Evolutionary conservation across 1,140 invertebrate species (phyloP), one percentile per base, ranked within the genome.

Genomic region (Papilio xuthus): DNA sequence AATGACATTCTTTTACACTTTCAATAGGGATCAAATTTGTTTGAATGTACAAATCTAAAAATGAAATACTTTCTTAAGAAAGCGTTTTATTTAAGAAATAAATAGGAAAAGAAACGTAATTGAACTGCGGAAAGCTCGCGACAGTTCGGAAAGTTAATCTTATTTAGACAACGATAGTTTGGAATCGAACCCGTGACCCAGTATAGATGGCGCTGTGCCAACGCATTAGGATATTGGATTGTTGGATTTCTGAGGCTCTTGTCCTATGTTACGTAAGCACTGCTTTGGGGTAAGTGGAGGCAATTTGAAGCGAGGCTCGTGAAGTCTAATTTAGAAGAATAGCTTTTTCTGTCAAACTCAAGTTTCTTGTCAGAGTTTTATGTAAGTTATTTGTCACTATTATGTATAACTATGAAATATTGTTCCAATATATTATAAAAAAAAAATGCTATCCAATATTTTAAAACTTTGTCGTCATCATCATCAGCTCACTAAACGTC

Each of bases 171-270:
- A 32, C 13, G 67, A 32, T 41, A 23, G 32, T n/a, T 32, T 3
- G 42, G 42, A 23, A 73, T 44, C 71, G 42, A 73, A 41, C 41
- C 70, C 12, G 42, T 42, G 71, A 73, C 71, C 71, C 42, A 28
- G 41, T 47, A 42, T 26, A 42, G 71, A 42, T 73, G 71, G 71
- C 71, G 71, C 71, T n/a, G 71, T 42, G 71, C 71, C 71, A 73
- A 23, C 71, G 23, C 71, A 47, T 47, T 73, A 47, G 3, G 71
- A 73, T 73, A 73, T 73, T 73, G 71, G 20, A 73, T 73, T 73
- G 71, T 73, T 73, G 41, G 13, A 47, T 44, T 42, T 42, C 18
- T n/a, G 44, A 73, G 42, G 71, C 41, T 73, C 20, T 47, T 47
- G 71, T 72, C 70, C 70, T 72, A 12, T 23, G n/a, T 73, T 47